These are phyloP conservation scores for Oscarella lobularis DNA, from an alignment of 37 sponge, comb jelly and placozoan species.

Conservation along the genomic window DNA sequence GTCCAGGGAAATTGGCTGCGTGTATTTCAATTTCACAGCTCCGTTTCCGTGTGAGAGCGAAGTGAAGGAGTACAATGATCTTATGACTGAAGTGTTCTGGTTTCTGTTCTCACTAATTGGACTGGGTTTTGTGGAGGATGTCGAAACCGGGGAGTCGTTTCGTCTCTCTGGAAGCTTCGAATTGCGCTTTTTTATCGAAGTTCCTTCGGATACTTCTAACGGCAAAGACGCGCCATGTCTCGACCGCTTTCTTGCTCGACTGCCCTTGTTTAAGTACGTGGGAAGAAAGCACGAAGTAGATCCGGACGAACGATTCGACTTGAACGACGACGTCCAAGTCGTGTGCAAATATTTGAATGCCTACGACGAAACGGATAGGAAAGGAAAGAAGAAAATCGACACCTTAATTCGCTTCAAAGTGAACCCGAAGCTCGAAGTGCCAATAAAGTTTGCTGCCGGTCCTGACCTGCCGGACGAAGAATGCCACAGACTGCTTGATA, in stretches of 20 bases:
- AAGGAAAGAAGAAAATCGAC: too few species aligned
- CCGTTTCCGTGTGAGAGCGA: conserved; percentile 53
- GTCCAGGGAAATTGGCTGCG: conserved; percentile 11
- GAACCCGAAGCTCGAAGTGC: background rate
- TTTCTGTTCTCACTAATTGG: conserved; percentile 77
- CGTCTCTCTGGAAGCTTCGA: background rate
- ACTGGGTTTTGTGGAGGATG: conserved; percentile 72
- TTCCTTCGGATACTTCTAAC: conserved; percentile 4
- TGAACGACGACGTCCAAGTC: conserved; percentile 53
- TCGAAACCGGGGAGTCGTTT: background rate
- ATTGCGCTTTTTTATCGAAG: conserved; percentile 1
- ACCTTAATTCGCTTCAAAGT: background rate
- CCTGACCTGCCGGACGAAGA: conserved; percentile 23
- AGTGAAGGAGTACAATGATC: conserved; percentile 17
- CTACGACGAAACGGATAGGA: too few species aligned
- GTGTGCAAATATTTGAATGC: conserved; percentile 77
- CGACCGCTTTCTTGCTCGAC: background rate
- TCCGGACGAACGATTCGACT: conserved; percentile 14
- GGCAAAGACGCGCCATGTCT: background rate
- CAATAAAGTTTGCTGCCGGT: background rate
- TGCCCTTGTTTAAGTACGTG: background rate
- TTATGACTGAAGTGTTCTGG: conserved; percentile 71
- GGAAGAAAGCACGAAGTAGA: background rate
- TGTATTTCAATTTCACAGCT: conserved; percentile 86
- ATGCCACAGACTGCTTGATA: conserved; percentile 34